Percentiles rank a stretch among this genome's conserved stretches.
Conservation (phyloP, 2,797 vertebrate genomes). For the Poecilia gillii region DNA sequence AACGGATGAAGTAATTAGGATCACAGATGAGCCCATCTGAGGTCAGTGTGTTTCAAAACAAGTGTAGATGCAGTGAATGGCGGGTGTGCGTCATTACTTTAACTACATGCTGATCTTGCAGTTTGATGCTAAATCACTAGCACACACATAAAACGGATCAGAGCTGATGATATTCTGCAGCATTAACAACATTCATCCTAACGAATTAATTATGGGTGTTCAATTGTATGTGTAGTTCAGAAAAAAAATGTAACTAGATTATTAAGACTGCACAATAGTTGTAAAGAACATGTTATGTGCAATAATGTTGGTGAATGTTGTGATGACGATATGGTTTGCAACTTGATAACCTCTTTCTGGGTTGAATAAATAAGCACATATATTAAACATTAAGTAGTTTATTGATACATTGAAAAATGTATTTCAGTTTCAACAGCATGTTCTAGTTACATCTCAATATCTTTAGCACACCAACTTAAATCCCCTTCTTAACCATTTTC, state of each 20-base stretch:
- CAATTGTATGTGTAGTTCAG: neutral
- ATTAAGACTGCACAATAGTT: neutral
- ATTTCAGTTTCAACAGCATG: too few relatives aligned
- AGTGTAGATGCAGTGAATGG: neutral
- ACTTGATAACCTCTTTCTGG: neutral
- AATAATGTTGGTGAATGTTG: neutral
- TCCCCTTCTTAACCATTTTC: neutral
- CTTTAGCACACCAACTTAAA: neutral
- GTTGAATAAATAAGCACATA: neutral
- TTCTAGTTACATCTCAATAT: too few relatives aligned
- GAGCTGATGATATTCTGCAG: neutral
- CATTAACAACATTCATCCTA: neutral
- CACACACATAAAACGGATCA: neutral
- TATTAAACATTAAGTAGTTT: neutral
- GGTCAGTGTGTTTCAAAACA: slow-evolving; percentile 1
- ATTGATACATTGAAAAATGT: neutral
- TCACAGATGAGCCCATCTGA: neutral
- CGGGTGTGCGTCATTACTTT: neutral
- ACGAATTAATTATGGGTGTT: neutral
- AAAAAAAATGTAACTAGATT: neutral
- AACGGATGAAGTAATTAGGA: neutral
- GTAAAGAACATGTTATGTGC: neutral
- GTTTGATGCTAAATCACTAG: neutral
- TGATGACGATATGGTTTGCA: neutral
- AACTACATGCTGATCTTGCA: neutral